Conservation (phyloP, 1,140 invertebrate species). For the Eriocheir sinensis region DNA sequence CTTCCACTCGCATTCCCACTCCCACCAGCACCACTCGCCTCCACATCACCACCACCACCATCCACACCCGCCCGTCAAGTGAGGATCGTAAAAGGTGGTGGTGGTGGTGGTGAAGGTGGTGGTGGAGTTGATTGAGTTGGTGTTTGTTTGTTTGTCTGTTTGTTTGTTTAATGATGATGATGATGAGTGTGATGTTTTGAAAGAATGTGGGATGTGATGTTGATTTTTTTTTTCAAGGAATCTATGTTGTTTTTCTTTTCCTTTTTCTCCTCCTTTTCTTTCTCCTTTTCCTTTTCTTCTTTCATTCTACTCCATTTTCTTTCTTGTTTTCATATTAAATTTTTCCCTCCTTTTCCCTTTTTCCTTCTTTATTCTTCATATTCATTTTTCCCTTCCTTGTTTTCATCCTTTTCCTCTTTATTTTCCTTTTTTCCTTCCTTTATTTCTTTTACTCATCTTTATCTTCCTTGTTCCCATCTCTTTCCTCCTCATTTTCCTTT, state of each 20-base stretch:
- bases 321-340: no score
- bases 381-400: no score
- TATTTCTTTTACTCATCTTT: no score
- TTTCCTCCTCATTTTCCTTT: neutral
- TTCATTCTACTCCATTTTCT: no score
- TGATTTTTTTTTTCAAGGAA: no score
- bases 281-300: no score
- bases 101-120: neutral
- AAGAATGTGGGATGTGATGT: neutral
- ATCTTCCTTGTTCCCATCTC: neutral
- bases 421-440: neutral
- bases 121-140: neutral
- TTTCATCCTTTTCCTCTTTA: neutral
- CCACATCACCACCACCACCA: conserved; percentile 69
- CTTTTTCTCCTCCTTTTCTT: no score
- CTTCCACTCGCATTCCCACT: conserved; percentile 55
- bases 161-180: neutral
- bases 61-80: conserved; percentile 71
- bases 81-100: neutral
- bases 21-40: conserved; percentile 53
- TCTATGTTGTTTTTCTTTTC: no score
- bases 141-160: neutral
- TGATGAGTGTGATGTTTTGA: neutral
- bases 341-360: no score
- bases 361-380: no score